These are phyloP conservation scores for Drosophila lacertosa DNA, from an alignment of 1,140 invertebrate species.

Conservation along the genomic window DNA sequence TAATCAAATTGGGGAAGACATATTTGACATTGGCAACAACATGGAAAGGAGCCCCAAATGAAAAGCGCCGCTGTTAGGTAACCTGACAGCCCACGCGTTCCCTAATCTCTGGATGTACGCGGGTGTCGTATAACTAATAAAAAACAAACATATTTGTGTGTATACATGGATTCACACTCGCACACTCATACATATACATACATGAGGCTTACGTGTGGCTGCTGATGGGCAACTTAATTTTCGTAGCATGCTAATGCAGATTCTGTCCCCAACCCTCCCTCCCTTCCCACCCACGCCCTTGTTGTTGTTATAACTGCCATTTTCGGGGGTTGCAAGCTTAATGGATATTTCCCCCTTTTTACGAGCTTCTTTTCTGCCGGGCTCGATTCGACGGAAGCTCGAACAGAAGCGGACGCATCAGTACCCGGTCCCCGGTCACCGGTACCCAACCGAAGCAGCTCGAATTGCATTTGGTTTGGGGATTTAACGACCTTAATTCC, in stretches of 20 bases:
- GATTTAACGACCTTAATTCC: constrained; percentile 78
- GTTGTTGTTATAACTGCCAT: constrained; percentile 17
- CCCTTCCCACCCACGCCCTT: constrained; percentile 5
- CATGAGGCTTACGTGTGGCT: constrained; percentile 34
- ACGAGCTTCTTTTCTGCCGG: constrained; percentile 53
- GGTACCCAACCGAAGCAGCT: constrained; percentile 52
- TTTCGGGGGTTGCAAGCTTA: constrained; percentile 69
- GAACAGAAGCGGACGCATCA: constrained; percentile 44
- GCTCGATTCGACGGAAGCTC: constrained; percentile 43
- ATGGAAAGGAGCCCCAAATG: neutral
- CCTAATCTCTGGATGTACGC: neutral
- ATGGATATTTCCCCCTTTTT: constrained; percentile 57
- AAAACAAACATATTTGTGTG: constrained; percentile 4
- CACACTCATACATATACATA: too few species aligned
- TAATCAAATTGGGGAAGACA: neutral
- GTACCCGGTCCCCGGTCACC: constrained; percentile 48
- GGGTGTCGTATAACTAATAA: constrained; percentile 16
- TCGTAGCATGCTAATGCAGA: constrained; percentile 74
- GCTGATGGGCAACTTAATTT: constrained; percentile 69
- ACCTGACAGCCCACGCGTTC: constrained; percentile 1
- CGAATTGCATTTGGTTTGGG: constrained; percentile 53
- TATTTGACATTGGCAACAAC: neutral
- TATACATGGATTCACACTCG: constrained; percentile 11
- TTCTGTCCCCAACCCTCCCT: too few species aligned
- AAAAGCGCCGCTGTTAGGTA: neutral